phyloP scores from a whole-genome alignment of 2,113 vertebrate species.

The Numenius arquata region DNA sequence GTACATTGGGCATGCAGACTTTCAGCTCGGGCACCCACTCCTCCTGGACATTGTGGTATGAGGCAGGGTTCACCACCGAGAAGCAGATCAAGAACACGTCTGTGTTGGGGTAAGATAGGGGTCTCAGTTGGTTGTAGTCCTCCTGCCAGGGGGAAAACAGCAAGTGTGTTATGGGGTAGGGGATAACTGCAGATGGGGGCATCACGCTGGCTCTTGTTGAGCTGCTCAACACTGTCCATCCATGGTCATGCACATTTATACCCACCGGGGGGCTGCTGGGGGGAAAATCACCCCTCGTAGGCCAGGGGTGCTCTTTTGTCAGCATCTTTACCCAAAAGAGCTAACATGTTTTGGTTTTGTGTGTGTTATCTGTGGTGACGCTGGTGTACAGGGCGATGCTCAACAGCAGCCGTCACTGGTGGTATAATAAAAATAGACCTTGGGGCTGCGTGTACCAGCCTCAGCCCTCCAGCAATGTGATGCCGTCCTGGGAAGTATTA shows the following conservation, averaged over 20 bases:
- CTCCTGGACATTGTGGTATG: constrained; percentile 88
- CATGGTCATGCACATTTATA: fast-evolving
- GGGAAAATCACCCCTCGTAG: fast-evolving
- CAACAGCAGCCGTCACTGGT: fast-evolving
- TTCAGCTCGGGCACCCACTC: constrained; percentile 89
- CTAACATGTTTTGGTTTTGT: neutral
- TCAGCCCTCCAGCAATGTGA: neutral
- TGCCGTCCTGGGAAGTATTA: neutral
- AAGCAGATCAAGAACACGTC: constrained; percentile 90
- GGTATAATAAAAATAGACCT: neutral
- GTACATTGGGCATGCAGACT: constrained; percentile 86
- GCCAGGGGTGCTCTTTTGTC: neutral
- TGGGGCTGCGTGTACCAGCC: neutral
- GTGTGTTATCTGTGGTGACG: neutral
- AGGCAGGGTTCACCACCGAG: constrained; percentile 88
- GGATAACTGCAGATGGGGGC: no score
- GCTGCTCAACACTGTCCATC: neutral
- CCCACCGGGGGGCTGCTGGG: neutral
- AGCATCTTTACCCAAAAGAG: neutral
- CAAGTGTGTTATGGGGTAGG: neutral
- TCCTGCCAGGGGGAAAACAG: constrained; percentile 71
- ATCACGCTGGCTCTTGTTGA: fast-evolving
- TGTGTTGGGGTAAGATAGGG: constrained; percentile 88
- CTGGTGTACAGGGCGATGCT: neutral
- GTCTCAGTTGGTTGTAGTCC: constrained; percentile 88